Conservation (phyloP, 2,113 vertebrate species). For the Piliocolobus tephrosceles region DNA sequence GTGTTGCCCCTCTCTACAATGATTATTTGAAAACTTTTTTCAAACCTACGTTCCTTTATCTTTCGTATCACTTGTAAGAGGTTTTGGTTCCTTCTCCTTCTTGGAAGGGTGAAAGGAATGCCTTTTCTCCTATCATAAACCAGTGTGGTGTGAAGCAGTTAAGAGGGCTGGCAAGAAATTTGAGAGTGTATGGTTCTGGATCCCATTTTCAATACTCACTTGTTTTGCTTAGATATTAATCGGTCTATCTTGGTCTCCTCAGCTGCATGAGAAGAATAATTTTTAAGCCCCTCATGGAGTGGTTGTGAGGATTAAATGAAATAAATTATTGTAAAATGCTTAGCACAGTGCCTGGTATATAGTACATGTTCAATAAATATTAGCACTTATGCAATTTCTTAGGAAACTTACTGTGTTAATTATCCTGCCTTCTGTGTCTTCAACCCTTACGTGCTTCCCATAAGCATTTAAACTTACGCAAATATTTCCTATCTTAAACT, state of each 20-base stretch:
- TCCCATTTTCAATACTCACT: background rate
- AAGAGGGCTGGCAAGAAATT: background rate
- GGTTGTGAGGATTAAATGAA: constrained; percentile 29
- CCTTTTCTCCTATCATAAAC: background rate
- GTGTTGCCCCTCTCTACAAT: background rate
- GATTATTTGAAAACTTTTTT: constrained; percentile 2
- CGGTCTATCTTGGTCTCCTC: background rate
- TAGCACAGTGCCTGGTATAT: background rate
- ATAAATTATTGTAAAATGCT: background rate
- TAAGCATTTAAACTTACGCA: background rate
- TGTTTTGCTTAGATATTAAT: background rate
- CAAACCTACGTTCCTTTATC: background rate
- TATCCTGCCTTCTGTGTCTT: background rate
- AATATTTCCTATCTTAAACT: background rate
- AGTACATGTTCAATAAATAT: background rate
- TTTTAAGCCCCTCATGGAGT: background rate
- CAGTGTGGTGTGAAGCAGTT: background rate
- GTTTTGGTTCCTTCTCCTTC: background rate
- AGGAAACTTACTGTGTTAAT: constrained; percentile 12
- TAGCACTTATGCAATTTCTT: background rate
- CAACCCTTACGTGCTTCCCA: background rate
- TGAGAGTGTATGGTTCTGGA: background rate
- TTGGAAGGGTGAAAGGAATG: background rate
- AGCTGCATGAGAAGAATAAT: background rate
- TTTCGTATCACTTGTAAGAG: background rate